Percentiles rank a stretch among this genome's conserved stretches.
Conservation (phyloP, 2,797 vertebrate genomes). For the Esox lucius region DNA sequence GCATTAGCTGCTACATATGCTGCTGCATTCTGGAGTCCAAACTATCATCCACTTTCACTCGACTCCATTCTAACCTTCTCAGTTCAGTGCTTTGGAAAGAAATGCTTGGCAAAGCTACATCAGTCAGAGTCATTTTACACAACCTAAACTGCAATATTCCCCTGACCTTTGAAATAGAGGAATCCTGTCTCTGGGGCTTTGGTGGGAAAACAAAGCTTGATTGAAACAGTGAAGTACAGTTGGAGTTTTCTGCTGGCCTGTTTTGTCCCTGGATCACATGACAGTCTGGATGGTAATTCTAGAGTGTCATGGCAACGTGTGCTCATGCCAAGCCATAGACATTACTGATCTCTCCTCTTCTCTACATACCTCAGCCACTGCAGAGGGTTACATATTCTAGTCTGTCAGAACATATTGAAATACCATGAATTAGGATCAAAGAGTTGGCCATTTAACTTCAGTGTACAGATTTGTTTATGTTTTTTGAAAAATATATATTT, state of each 20-base stretch:
- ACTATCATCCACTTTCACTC: constrained; percentile 64
- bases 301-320: constrained; percentile 21
- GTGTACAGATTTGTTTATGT: too few species aligned
- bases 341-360: neutral
- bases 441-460: too few species aligned
- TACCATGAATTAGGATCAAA: too few species aligned
- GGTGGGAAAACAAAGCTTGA: constrained; percentile 77
- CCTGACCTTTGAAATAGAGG: constrained; percentile 66
- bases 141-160: constrained; percentile 84
- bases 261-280: constrained; percentile 65
- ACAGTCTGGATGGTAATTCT: constrained; percentile 27
- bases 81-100: constrained; percentile 84
- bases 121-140: constrained; percentile 83
- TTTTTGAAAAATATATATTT: too few species aligned
- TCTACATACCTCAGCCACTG: constrained; percentile 22
- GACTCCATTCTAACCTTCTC: constrained; percentile 65
- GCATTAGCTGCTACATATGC: too few species aligned
- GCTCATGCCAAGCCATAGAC: constrained; percentile 9
- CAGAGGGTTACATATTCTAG: neutral
- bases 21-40: too few species aligned
- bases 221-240: constrained; percentile 57
- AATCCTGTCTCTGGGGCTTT: constrained; percentile 76
- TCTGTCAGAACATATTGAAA: neutral
- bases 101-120: constrained; percentile 81
- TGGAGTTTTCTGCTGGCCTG: constrained; percentile 58